Evolutionary conservation across 92 coral and sea anemone genomes (phyloP).

Genomic region (Pocillopora meandrina): DNA sequence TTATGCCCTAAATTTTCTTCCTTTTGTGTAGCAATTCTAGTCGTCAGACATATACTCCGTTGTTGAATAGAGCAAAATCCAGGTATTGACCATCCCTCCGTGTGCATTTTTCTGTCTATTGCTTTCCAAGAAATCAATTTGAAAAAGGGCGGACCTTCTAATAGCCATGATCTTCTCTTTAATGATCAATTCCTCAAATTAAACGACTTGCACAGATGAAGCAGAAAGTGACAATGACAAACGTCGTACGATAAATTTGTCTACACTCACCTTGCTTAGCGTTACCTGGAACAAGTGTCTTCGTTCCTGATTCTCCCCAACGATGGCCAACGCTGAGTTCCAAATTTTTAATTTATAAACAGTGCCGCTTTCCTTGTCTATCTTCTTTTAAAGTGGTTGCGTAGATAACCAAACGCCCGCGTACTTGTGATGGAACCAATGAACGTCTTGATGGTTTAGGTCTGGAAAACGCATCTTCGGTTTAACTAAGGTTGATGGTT

Average conservation of each 20-base stretch:
- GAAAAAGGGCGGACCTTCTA: too few relatives aligned
- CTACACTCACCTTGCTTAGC: background rate
- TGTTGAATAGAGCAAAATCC: too few relatives aligned
- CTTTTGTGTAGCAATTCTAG: too few relatives aligned
- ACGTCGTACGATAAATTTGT: background rate
- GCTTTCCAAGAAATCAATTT: too few relatives aligned
- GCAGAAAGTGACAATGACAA: background rate
- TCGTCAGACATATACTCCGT: too few relatives aligned
- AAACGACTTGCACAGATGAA: too few relatives aligned
- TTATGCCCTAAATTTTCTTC: too few relatives aligned
- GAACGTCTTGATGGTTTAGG: background rate
- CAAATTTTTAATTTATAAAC: background rate
- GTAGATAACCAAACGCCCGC: conserved; percentile 1
- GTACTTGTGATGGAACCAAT: background rate
- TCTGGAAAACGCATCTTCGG: background rate
- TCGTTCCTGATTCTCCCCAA: background rate
- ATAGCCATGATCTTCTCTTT: too few relatives aligned
- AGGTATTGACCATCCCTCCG: too few relatives aligned
- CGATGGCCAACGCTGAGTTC: background rate
- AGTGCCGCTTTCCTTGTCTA: background rate
- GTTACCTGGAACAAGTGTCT: background rate
- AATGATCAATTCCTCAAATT: too few relatives aligned
- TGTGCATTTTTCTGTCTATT: too few relatives aligned
- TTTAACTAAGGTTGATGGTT: background rate
- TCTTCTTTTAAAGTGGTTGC: background rate